Evolutionary conservation across 2,888 invertebrate species (phyloP), one percentile per base, ranked within the genome.

Genomic region (Cataglyphis albicans): DNA sequence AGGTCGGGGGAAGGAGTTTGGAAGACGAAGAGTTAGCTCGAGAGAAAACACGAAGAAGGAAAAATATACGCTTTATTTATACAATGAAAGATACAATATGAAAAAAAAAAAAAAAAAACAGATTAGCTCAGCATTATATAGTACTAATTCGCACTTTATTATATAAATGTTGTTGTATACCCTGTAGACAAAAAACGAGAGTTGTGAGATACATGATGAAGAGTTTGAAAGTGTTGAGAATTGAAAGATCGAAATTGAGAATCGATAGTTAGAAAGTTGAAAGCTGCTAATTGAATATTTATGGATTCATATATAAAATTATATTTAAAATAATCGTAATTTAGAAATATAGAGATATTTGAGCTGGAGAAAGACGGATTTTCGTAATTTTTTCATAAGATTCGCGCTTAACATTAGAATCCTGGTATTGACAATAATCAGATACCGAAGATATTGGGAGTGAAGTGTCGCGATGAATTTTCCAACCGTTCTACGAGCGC

Each of bases 401-500:
- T 44, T 32, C 52, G 18, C n/a, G 18, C 6, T n/a, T 67, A 29
- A 18, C 7, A 4, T 1, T n/a, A 18, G 25, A 38, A 12, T 38
- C 7, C 38, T 38, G 48, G 38, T 21, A 3, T 25, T 25, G 25
- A 25, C 25, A 25, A 25, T 4, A 15, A 5, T 48, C 32, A 35
- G 38, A 29, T 29, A 52, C 1, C 12, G 32, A 59, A 48, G 82
- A 67, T 21, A 59, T 29, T 29, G 52, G 38, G 52, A 76, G 32
- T 25, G 38, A 38, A 55, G 78, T 44, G 18, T 70, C 78, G 41
- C 25, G 59, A 59, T 10, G 78, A 68, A 72, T 78, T 78, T 78
- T 70, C 78, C 18, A 78, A 74, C 12, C 10, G 59, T 41, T 78
- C 78, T 64, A 44, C 25, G 57, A 70, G 32, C 44, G 63, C 41